Percentiles rank a stretch among this genome's conserved stretches.
Evolutionary conservation across 2,113 vertebrate species (phyloP).

Genomic region (Platichthys stellatus): DNA sequence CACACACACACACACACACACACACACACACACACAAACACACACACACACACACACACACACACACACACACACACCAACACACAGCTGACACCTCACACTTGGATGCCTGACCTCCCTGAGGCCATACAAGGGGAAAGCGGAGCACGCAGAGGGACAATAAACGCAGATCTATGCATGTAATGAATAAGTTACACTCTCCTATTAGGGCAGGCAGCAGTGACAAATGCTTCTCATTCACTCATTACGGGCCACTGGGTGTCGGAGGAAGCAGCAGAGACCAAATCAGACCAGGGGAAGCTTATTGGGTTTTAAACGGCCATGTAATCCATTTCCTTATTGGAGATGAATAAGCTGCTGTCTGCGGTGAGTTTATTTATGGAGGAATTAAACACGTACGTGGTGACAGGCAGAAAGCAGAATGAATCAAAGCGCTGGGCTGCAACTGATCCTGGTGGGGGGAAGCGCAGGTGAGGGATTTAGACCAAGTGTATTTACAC

Average conservation of each 20-base stretch:
- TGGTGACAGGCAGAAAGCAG: slow-evolving; percentile 26
- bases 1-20: slow-evolving; percentile 4
- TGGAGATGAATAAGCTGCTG: slow-evolving; percentile 74
- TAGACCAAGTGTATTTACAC: neutral
- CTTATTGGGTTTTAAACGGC: slow-evolving; percentile 78
- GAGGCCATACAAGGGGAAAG: slow-evolving; percentile 49
- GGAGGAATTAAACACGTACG: slow-evolving; percentile 58
- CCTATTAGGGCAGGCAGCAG: slow-evolving; percentile 71
- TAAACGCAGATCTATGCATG: slow-evolving; percentile 63
- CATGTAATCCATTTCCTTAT: slow-evolving; percentile 74
- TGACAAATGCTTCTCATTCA: slow-evolving; percentile 81
- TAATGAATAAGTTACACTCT: slow-evolving; percentile 79
- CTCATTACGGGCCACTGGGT: slow-evolving; percentile 74
- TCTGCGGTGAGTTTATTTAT: slow-evolving; percentile 63
- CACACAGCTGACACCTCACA: slow-evolving; percentile 26
- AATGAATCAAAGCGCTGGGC: slow-evolving; percentile 25
- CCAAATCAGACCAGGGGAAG: slow-evolving; percentile 38
- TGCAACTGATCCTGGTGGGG: neutral
- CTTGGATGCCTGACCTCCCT: slow-evolving; percentile 32
- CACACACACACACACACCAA: slow-evolving; percentile 4
- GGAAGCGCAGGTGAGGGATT: neutral
- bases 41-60: neutral
- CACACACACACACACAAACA: slow-evolving; percentile 3
- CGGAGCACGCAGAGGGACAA: slow-evolving; percentile 23
- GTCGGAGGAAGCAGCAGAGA: slow-evolving; percentile 50